Evolutionary conservation across 2,113 vertebrate species (phyloP).

Genomic region (Heliornis fulica): DNA sequence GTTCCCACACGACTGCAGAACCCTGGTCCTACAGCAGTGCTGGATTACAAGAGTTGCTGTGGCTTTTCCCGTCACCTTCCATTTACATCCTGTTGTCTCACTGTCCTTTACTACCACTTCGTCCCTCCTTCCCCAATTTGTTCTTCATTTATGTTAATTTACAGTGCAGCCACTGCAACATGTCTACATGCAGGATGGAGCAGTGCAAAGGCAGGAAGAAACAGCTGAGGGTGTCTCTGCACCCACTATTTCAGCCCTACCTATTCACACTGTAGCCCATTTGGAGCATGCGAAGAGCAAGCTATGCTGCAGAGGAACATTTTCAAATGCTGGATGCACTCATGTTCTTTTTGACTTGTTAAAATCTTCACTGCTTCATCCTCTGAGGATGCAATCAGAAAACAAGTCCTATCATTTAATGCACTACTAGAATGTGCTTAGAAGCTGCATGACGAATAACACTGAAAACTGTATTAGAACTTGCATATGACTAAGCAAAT

Average conservation of each 20-base stretch:
- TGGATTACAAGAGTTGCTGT: fast-evolving
- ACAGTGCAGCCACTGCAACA: neutral
- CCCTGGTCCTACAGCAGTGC: neutral
- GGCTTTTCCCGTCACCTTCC: neutral
- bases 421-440: neutral
- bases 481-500: neutral
- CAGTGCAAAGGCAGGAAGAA: neutral
- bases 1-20: neutral
- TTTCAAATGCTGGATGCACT: neutral
- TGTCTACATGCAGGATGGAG: neutral
- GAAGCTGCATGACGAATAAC: neutral
- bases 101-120: neutral
- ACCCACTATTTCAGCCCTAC: neutral
- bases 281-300: neutral
- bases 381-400: neutral
- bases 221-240: neutral
- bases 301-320: neutral
- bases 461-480: neutral
- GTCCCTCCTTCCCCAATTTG: neutral
- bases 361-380: neutral
- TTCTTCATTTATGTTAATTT: neutral
- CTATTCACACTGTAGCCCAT: neutral
- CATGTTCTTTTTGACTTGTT: neutral
- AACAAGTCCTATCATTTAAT: neutral
- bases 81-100: neutral